Evolutionary conservation across 2,888 invertebrate species (phyloP).

Genomic region (Bombylius major): DNA sequence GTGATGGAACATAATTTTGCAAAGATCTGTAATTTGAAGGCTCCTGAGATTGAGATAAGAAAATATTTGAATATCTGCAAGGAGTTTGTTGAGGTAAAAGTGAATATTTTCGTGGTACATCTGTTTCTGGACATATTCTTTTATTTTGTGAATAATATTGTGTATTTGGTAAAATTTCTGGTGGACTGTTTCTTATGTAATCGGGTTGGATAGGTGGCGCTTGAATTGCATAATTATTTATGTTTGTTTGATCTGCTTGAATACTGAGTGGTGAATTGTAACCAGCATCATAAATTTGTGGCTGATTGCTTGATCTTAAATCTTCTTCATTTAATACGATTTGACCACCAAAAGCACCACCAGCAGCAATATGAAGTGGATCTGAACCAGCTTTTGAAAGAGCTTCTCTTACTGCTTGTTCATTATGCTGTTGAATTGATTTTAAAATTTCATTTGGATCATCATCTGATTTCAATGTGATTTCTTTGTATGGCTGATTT

Average conservation of each 20-base stretch:
- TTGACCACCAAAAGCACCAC: neutral
- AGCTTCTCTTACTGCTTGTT: slow-evolving; percentile 2
- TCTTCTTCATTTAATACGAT: neutral
- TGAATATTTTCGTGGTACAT: neutral
- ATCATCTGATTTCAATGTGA: neutral
- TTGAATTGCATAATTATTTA: neutral
- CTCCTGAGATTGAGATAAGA: neutral
- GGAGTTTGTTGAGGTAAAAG: neutral
- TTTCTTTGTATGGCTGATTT: neutral
- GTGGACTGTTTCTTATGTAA: neutral
- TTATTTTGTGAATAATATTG: neutral
- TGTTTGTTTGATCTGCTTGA: neutral
- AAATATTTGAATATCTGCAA: neutral
- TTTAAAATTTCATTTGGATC: slow-evolving; percentile 2
- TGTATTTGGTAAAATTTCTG: neutral
- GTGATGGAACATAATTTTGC: neutral
- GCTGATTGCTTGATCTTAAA: neutral
- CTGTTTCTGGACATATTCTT: neutral
- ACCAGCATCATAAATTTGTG: neutral
- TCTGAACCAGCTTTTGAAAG: slow-evolving; percentile 1
- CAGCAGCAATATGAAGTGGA: neutral
- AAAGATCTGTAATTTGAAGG: neutral
- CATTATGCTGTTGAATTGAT: slow-evolving; percentile 2
- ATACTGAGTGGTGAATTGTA: neutral
- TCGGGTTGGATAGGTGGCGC: neutral